phyloP scores from a whole-genome alignment of 2,888 invertebrate species.

The Leptogaster cylindrica region DNA sequence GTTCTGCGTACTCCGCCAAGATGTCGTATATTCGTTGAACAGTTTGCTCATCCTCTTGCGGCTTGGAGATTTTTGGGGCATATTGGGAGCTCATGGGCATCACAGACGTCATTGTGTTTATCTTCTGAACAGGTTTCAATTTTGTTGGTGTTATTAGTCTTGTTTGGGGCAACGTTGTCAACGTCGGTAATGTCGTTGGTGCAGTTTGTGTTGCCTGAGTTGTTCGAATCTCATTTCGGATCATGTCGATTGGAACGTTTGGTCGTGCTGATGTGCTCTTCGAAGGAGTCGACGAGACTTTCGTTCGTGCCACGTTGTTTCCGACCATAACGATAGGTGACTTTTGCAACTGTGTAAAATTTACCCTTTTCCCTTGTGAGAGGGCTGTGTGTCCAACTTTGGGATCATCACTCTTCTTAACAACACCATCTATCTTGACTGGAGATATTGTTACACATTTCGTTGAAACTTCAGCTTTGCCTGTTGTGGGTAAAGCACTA shows the following conservation, averaged over 20 bases:
- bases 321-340: conserved; percentile 15
- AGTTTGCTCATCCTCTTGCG: conserved; percentile 81
- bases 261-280: not conserved
- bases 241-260: not conserved
- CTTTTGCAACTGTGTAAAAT: conserved; percentile 6
- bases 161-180: not conserved
- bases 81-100: not conserved
- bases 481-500: not conserved
- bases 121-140: too few species aligned
- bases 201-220: not conserved
- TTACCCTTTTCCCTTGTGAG: not conserved
- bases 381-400: too few species aligned
- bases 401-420: not conserved
- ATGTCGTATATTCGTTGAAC: conserved; percentile 81
- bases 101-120: not conserved
- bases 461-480: not conserved
- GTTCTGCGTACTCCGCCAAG: conserved; percentile 80
- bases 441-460: not conserved
- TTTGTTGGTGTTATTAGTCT: not conserved
- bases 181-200: conserved; percentile 52
- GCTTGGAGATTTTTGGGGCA: conserved; percentile 62
- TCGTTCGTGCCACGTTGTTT: not conserved
- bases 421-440: not conserved
- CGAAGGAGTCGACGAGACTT: not conserved
- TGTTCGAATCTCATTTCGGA: not conserved